Conservation (phyloP, 2,888 invertebrate genomes). For the Seladonia tumulorum region DNA sequence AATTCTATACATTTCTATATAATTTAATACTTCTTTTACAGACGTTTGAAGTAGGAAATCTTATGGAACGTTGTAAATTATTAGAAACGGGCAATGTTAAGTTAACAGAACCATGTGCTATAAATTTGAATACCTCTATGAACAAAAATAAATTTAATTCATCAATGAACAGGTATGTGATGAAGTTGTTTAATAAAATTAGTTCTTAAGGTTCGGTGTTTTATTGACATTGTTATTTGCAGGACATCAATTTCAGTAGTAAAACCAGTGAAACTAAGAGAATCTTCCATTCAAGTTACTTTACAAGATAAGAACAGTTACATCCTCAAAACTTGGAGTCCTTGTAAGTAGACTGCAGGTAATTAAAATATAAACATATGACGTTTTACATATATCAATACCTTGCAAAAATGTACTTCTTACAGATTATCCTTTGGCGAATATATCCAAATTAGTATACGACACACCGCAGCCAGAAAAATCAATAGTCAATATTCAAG, state of each 20-base stretch:
- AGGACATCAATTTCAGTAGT: constrained; percentile 6
- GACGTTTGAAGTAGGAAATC: constrained; percentile 74
- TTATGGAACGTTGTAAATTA: constrained; percentile 77
- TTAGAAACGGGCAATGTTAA: constrained; percentile 76
- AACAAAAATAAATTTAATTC: constrained; percentile 66
- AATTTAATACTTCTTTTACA: constrained; percentile 53
- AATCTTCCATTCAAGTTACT: constrained; percentile 69
- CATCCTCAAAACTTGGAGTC: constrained; percentile 51
- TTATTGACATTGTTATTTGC: constrained; percentile 5
- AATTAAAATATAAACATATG: not conserved
- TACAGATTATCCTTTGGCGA: constrained; percentile 64
- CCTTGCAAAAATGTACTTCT: not conserved
- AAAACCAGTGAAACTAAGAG: constrained; percentile 63
- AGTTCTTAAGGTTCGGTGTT: not conserved
- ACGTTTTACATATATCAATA: not conserved
- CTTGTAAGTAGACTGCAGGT: constrained; percentile 42
- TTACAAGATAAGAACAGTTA: constrained; percentile 39
- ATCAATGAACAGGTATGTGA: constrained; percentile 67
- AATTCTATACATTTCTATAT: not conserved
- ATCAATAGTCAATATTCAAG: constrained; percentile 78
- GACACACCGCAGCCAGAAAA: constrained; percentile 77
- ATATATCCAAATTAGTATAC: constrained; percentile 77
- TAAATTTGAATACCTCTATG: constrained; percentile 55
- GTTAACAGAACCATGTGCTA: constrained; percentile 75
- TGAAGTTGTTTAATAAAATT: not conserved